A percentile compares a stretch with the other conserved stretches of the same genome.
Evolutionary conservation across 2,888 invertebrate species (phyloP).

Genomic region (Leptura quadrifasciata): DNA sequence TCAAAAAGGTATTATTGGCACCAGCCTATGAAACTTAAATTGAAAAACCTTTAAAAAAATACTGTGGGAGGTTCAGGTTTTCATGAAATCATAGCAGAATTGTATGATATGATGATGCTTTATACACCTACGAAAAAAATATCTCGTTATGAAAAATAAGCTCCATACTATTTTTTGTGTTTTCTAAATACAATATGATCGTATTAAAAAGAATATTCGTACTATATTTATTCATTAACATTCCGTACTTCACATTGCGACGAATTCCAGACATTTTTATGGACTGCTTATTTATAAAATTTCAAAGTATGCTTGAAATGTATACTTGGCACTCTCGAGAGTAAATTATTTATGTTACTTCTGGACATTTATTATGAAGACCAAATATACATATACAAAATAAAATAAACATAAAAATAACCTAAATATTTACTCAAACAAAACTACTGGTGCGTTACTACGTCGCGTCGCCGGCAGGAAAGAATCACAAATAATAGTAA

Average conservation of each 20-base stretch:
- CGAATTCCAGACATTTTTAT: constrained; percentile 34
- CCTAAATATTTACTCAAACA: constrained; percentile 17
- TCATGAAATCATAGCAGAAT: too few species aligned
- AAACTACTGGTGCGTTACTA: background rate
- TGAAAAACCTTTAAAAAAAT: too few species aligned
- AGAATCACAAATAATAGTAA: background rate
- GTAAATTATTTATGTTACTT: constrained; percentile 27
- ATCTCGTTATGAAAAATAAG: too few species aligned
- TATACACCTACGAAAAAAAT: too few species aligned
- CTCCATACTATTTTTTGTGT: too few species aligned
- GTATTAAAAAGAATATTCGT: too few species aligned
- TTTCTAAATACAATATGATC: too few species aligned
- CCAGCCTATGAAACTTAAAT: too few species aligned
- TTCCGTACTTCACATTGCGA: background rate
- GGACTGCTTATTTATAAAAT: constrained; percentile 24
- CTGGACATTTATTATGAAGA: background rate
- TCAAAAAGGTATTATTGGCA: too few species aligned
- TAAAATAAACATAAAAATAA: constrained; percentile 19
- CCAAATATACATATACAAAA: background rate
- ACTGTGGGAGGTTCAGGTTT: too few species aligned
- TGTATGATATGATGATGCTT: too few species aligned
- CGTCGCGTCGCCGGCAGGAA: background rate
- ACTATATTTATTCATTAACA: background rate
- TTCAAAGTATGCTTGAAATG: background rate
- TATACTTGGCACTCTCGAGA: constrained; percentile 3